Evolutionary conservation across 2,797 vertebrate species (phyloP).

Genomic region (Gambelia wislizenii): DNA sequence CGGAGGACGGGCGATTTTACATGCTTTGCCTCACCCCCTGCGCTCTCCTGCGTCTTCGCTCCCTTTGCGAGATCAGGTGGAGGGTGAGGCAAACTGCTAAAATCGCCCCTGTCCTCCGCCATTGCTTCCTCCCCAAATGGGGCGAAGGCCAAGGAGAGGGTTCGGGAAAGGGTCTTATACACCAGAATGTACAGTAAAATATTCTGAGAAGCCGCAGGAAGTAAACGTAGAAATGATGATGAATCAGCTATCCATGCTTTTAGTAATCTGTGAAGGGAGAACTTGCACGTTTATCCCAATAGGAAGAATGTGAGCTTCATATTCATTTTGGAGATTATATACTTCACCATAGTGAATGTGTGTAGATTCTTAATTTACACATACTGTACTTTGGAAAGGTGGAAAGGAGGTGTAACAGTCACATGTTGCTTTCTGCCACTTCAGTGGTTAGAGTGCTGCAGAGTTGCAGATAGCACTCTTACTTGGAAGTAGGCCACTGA

Average conservation of each 20-base stretch:
- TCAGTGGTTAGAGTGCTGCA: not conserved
- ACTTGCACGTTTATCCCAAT: not conserved
- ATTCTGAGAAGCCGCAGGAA: not conserved
- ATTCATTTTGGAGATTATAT: not conserved
- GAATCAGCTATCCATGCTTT: not conserved
- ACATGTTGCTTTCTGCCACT: not conserved
- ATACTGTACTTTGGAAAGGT: not conserved
- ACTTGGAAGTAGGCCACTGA: not conserved
- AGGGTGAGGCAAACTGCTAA: too few relatives aligned
- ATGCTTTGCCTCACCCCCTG: too few relatives aligned
- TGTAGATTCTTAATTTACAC: not conserved
- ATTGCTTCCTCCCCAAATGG: too few relatives aligned
- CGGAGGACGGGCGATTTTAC: too few relatives aligned
- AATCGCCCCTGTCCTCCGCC: too few relatives aligned
- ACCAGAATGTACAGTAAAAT: too few relatives aligned
- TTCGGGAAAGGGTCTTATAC: too few relatives aligned
- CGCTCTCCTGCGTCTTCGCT: too few relatives aligned
- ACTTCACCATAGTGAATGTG: not conserved
- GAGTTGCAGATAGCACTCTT: not conserved
- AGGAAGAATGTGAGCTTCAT: not conserved
- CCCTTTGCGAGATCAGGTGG: too few relatives aligned
- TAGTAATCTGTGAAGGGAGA: not conserved
- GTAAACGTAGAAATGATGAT: not conserved
- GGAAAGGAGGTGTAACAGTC: not conserved
- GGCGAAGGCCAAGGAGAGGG: too few relatives aligned